These are phyloP conservation scores for Mallateleia sp. DNA, from an alignment of 2,888 invertebrate species.

Conservation along the genomic window DNA sequence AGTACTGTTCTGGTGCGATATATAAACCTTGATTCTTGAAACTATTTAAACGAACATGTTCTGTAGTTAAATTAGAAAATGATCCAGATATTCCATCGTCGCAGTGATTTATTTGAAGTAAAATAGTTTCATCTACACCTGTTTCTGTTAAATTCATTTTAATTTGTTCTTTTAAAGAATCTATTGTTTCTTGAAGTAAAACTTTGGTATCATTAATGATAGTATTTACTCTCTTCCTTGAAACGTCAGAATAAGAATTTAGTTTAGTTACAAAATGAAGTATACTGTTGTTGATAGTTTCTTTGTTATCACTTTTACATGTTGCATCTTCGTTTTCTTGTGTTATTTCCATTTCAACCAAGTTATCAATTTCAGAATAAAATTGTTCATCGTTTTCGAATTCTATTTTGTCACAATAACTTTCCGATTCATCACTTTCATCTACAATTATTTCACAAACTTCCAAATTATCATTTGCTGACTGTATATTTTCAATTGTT, in stretches of 20 bases:
- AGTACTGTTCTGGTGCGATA: slow-evolving; percentile 14
- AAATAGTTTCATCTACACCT: background rate
- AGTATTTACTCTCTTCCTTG: background rate
- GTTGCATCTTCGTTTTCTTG: no score
- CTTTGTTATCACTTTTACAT: no score
- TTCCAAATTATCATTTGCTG: slow-evolving; percentile 8
- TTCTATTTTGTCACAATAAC: no score
- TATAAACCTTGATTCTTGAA: slow-evolving; percentile 17
- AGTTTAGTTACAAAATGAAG: no score
- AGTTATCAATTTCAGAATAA: no score
- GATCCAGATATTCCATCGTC: background rate
- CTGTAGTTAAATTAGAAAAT: slow-evolving; percentile 1
- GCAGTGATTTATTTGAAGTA: background rate
- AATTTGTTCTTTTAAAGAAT: background rate
- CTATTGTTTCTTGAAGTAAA: background rate
- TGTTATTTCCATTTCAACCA: no score
- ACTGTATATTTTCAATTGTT: background rate
- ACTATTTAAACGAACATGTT: background rate
- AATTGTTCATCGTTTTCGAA: background rate
- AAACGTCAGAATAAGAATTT: background rate
- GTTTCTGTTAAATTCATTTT: background rate
- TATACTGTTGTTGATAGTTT: no score
- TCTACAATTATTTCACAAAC: no score
- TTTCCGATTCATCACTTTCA: no score
- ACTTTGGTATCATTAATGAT: background rate